Base-by-base conservation (phyloP, 2,113 vertebrate species). In the Rostratula benghalensis region DNA sequence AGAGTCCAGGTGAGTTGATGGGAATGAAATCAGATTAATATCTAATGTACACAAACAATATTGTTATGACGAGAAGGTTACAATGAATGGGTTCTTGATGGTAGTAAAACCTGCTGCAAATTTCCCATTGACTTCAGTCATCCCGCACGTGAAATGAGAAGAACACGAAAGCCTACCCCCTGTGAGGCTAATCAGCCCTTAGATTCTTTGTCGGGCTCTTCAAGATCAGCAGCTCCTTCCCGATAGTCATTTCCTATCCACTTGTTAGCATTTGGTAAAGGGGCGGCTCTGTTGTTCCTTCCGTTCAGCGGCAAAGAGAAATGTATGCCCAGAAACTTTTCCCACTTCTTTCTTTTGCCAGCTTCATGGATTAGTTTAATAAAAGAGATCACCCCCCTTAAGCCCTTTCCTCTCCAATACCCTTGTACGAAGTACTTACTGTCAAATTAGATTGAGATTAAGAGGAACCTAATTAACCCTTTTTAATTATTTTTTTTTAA, bases 121-220 rank as follows among this genome's bases (percentile, higher is more conserved):
- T 78, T 81, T 92, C 57, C 46, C 61, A 7, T 5, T 75, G 60
- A 53, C 53, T 93, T 89, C 35, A 41, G 56, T 60, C 71, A 56
- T 46, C 25, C 51, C 4, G 5, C 19, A 20, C 31, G 7, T 3
- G 23, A 48, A 80, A 51, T 39, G 51, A 79, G 16, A 59, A 25
- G 48, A 30, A 25, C 30, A 11, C 75, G 51, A 86, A 90, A 82
- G 83, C 45, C 73, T 45, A 1, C 71, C 60, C 41, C 2, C 37
- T 0, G 0, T 3, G 8, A 45, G 1, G 4, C 70, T 87, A 9
- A 51, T 93, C 9, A 3, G 45, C 0, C 0, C 65, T 83, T 41
- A 3, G 5, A 43, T 75, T 92, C 78, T 93, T 95, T 83, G 46
- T 48, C 5, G 2, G 87, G 2, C 60, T 75, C 69, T 76, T 37